Evolutionary conservation across 1,140 invertebrate species (phyloP).

Genomic region (Cherax quadricarinatus): DNA sequence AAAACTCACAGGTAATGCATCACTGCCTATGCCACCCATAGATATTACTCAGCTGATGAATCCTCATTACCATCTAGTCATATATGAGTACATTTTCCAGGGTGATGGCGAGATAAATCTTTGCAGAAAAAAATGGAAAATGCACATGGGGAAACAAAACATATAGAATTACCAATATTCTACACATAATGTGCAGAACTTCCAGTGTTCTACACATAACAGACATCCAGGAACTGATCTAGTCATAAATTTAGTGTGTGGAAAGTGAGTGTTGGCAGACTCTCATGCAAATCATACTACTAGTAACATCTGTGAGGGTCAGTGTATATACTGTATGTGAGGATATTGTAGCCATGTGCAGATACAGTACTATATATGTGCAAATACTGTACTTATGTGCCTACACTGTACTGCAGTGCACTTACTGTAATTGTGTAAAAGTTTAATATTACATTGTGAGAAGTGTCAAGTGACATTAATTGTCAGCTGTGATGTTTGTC

Average conservation of each 20-base stretch:
- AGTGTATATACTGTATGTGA: neutral
- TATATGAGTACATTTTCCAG: neutral
- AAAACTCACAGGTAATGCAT: neutral
- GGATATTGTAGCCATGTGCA: neutral
- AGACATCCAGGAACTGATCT: neutral
- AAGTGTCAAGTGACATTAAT: constrained; percentile 15
- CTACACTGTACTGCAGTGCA: neutral
- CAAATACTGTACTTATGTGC: neutral
- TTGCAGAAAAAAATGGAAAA: neutral
- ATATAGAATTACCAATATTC: too few relatives aligned
- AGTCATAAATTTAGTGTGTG: neutral
- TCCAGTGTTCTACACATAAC: neutral
- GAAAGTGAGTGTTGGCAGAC: too few relatives aligned
- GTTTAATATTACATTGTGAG: constrained; percentile 11
- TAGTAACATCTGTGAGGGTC: neutral
- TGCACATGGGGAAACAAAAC: too few relatives aligned
- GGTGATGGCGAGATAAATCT: neutral
- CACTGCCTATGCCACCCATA: neutral
- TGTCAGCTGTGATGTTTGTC: constrained; percentile 55
- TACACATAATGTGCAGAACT: too few relatives aligned
- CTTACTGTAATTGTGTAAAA: constrained; percentile 3
- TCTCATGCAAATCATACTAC: neutral
- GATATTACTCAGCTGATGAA: neutral
- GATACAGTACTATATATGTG: neutral
- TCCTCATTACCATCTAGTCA: neutral